These are phyloP conservation scores for Discoglossus pictus DNA, from an alignment of 2,797 vertebrate genomes.

Conservation along the genomic window DNA sequence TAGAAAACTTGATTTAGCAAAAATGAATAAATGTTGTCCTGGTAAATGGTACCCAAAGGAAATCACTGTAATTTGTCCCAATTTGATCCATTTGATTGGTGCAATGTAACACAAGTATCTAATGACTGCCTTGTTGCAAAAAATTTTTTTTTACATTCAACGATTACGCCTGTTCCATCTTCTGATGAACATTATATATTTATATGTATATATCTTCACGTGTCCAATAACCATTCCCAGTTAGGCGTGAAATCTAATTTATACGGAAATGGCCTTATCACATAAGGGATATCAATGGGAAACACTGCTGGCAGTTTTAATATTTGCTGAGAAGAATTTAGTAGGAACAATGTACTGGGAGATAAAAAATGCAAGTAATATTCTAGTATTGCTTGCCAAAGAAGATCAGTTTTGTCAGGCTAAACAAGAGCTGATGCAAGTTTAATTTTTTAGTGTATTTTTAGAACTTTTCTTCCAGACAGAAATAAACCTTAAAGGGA, in stretches of 20 bases:
- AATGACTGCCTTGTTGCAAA: no score
- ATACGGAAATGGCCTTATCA: neutral
- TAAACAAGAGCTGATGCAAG: neutral
- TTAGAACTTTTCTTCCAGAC: slow-evolving; percentile 14
- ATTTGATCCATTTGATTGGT: neutral
- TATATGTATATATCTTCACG: no score
- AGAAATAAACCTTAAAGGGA: slow-evolving; percentile 17
- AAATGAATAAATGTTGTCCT: slow-evolving; percentile 1
- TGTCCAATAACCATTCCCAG: no score
- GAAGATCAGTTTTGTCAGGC: slow-evolving; percentile 3
- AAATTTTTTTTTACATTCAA: no score
- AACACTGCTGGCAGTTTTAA: no score
- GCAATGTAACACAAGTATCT: no score
- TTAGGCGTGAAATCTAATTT: neutral
- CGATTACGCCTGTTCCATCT: no score
- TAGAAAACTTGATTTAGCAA: slow-evolving; percentile 14
- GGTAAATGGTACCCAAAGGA: neutral
- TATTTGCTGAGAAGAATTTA: no score
- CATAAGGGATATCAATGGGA: neutral
- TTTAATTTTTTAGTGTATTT: slow-evolving; percentile 10
- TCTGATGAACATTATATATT: no score
- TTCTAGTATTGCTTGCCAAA: neutral
- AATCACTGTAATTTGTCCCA: neutral
- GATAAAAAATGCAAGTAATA: no score
- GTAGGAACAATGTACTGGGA: no score